Evolutionary conservation across 1,140 invertebrate genomes (phyloP), one percentile per base, ranked within the genome.

Genomic region (Macrotrachela quadricornifera): DNA sequence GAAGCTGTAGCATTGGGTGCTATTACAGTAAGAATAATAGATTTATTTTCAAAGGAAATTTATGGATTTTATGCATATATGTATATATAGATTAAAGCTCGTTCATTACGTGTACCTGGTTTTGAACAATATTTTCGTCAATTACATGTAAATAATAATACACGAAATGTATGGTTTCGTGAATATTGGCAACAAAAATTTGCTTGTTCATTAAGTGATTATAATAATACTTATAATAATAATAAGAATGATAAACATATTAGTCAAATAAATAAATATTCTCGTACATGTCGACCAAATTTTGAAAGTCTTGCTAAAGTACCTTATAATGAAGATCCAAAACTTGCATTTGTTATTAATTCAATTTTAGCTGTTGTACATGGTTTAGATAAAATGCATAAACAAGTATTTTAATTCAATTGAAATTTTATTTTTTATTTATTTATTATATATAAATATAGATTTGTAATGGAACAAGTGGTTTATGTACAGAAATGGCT

Each of bases 151-250:
- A 4, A 30, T 30, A 77, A 67, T 57, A 80, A 81, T 64, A 63
- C 63, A 1, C 64, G 77, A 21, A 82, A 82, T 68, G 79, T 80
- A 1, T 83, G 81, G 81, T 82, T 82, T 64, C 66, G 69, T 30
- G 79, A 82, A 61, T 80, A 80, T 65, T 82, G 80, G 80, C 76
- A 82, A 63, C 64, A 73, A 40, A 75, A 74, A 57, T 82, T 82
- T 65, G 71, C 75, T 52, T 83, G 80, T 60, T 64, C 21, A 30
- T 30, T 30, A 8, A 30, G 2, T 30, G 8, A 30, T 30, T 30
- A 30, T 30, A 30, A 30, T 30, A 30, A 30, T 30, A 30, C 21
- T 4, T 4, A 30, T n/a, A n/a, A n/a, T n/a, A n/a, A n/a, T n/a
- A n/a, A n/a, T n/a, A n/a, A n/a, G n/a, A n/a, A n/a, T n/a, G n/a